Conservation (phyloP, 2,888 invertebrate species). For the Xanthorhoe spadicearia region DNA sequence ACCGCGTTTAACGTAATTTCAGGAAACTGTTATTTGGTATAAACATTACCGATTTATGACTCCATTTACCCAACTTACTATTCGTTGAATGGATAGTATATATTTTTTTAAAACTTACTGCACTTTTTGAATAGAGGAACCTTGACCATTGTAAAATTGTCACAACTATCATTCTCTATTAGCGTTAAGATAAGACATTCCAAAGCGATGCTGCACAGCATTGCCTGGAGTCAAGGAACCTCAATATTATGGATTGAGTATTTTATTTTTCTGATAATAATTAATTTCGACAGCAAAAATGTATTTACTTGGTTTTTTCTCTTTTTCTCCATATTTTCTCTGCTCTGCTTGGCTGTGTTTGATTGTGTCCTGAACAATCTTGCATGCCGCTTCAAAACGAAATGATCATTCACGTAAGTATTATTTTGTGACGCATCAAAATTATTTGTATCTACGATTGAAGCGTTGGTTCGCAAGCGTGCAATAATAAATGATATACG, state of each 20-base stretch:
- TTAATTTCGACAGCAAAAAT: conserved; percentile 84
- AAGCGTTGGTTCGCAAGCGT: conserved; percentile 47
- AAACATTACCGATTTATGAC: neutral
- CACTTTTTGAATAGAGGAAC: conserved; percentile 79
- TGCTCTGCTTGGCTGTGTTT: conserved; percentile 94
- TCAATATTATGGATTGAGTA: conserved; percentile 74
- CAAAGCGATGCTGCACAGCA: conserved; percentile 38
- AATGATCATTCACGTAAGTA: conserved; percentile 91
- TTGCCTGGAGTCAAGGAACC: conserved; percentile 73
- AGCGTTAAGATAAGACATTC: conserved; percentile 30
- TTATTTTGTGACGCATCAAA: conserved; percentile 85
- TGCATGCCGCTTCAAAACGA: conserved; percentile 91
- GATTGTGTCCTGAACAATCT: conserved; percentile 91
- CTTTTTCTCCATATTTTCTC: conserved; percentile 91
- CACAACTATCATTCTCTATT: conserved; percentile 41
- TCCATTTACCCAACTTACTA: neutral
- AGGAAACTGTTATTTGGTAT: neutral
- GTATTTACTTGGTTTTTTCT: conserved; percentile 90
- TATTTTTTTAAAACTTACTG: conserved; percentile 78
- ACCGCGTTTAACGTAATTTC: neutral
- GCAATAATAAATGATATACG: conserved; percentile 33
- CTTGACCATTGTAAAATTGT: conserved; percentile 63
- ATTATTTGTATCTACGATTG: conserved; percentile 51
- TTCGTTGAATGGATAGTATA: conserved; percentile 68
- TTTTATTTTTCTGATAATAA: conserved; percentile 79